phyloP scores from a whole-genome alignment of 1,140 invertebrate genomes.

The Nasonia giraulti region DNA sequence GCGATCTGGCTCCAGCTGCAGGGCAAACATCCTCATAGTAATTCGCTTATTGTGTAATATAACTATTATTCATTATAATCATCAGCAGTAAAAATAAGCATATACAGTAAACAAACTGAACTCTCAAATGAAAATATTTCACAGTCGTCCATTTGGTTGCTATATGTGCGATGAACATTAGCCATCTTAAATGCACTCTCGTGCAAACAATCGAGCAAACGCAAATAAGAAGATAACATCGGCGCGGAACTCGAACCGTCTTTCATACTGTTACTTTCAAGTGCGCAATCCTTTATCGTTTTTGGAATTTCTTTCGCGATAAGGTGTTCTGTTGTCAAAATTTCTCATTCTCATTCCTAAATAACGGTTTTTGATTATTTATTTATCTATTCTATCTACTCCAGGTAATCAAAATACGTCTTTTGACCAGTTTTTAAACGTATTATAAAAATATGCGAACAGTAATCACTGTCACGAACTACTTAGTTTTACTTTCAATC shows the following conservation, averaged over 20 bases:
- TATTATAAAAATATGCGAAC: background rate
- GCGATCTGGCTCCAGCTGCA: too few species aligned
- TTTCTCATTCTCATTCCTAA: background rate
- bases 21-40: too few species aligned
- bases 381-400: background rate
- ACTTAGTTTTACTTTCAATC: background rate
- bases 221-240: slow-evolving; percentile 10
- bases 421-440: background rate
- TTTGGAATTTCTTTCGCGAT: background rate
- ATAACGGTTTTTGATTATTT: background rate
- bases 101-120: background rate
- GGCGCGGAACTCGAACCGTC: background rate
- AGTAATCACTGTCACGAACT: background rate
- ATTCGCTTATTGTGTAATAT: too few species aligned
- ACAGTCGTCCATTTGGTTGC: background rate
- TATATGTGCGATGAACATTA: background rate
- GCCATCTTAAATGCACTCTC: slow-evolving; percentile 9
- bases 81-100: background rate
- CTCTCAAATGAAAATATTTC: background rate
- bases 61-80: too few species aligned
- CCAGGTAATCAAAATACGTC: background rate
- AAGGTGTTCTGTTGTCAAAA: background rate
- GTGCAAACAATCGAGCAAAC: slow-evolving; percentile 14
- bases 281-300: background rate
- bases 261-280: slow-evolving; percentile 6